Base-by-base conservation (phyloP, 2,888 invertebrate species). In the Micoletzkya japonica region DNA sequence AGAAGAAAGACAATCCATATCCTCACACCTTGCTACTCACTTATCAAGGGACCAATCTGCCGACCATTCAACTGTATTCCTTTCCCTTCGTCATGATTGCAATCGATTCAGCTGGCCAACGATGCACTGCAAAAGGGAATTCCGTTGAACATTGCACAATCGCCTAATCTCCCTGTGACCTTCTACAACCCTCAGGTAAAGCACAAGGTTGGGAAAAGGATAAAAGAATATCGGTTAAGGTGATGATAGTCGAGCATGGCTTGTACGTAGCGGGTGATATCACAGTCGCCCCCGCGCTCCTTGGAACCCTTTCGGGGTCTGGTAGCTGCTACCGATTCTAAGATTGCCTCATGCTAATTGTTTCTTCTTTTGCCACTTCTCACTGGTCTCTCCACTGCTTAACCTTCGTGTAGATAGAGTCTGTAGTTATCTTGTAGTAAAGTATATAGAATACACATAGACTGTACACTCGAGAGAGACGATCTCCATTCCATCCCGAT, bases 91-190 rank as follows among this genome's bases (percentile, higher is more conserved):
- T n/a, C n/a, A n/a, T n/a, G n/a, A n/a, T n/a, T n/a, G n/a, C 10
- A 44, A 14, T 39, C 36, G n/a, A 67, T 78, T 64, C 57, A 81
- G 81, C 72, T 82, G 30, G 81, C 79, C 34, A 83, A 83, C 70
- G 83, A 83, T 71, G 81, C 79, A 14, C 77, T 83, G 26, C 73
- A 73, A 44, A 81, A 81, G 74, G 83, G 83, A 70, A 76, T 83
- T 56, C 72, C 79, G 4, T 56, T 83, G 44, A 76, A 74, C 34
- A 72, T 83, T 32, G 80, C 82, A 20, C 70, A 77, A 24, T 76
- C 77, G 44, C 71, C 79, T 30, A 78, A 70, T 34, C 77, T 83
- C 24, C 83, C 83, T 28, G 72, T 83, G 69, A 77, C 74, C 66
- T 73, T 83, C 70, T 76, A 81, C 72, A 77, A 79, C 64, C 83